These are phyloP conservation scores for Chlorops oryzae DNA, from an alignment of 1,140 invertebrate species.

Conservation along the genomic window DNA sequence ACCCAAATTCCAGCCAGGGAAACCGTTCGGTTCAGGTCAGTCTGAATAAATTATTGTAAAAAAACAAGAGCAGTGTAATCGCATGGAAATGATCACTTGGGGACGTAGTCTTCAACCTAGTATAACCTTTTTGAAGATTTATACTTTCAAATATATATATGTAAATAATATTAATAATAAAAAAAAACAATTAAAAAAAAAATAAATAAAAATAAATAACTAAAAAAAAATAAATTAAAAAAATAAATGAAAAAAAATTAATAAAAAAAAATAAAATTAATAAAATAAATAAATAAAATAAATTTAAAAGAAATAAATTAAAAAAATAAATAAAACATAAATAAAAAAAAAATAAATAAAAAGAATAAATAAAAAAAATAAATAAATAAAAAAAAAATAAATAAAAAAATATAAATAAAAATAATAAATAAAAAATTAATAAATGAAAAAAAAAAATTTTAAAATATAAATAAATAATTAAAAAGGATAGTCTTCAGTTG, in stretches of 20 bases:
- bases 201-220: conserved; percentile 1
- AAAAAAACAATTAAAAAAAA: not conserved
- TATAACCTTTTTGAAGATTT: not conserved
- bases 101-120: too few species aligned
- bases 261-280: too few species aligned
- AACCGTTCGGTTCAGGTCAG: too few species aligned
- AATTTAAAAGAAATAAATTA: too few species aligned
- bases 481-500: too few species aligned
- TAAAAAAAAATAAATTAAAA: too few species aligned
- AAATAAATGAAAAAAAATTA: too few species aligned
- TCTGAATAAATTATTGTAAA: too few species aligned
- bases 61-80: too few species aligned
- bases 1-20: too few species aligned
- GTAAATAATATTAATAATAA: not conserved
- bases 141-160: not conserved
- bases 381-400: not conserved
- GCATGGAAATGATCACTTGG: too few species aligned
- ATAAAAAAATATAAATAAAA: not conserved
- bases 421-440: not conserved
- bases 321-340: not conserved
- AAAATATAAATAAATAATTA: not conserved
- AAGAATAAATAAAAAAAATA: not conserved
- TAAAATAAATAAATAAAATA: too few species aligned
- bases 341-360: conserved; percentile 1
- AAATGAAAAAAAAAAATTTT: not conserved